A percentile compares a stretch with the other conserved stretches of the same genome.
Evolutionary conservation across 2,797 vertebrate species (phyloP).

Genomic region (Microcaecilia unicolor): DNA sequence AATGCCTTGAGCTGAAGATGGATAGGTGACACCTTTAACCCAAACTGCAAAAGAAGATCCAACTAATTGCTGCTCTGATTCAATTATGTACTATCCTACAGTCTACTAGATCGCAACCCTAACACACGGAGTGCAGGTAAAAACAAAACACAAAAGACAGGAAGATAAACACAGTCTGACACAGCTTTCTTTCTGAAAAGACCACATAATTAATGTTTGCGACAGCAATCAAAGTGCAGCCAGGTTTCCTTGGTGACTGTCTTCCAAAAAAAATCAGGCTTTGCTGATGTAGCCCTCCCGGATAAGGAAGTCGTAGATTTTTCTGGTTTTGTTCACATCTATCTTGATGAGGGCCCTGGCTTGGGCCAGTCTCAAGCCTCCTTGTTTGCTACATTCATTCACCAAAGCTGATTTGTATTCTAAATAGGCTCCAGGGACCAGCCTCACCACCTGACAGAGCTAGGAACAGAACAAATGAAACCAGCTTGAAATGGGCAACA

Average conservation of each 20-base stretch:
- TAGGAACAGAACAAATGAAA: constrained; percentile 50
- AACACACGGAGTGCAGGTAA: too few relatives aligned
- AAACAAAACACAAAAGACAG: too few relatives aligned
- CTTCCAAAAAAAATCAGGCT: constrained; percentile 45
- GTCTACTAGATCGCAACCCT: too few relatives aligned
- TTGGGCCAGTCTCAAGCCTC: constrained; percentile 87
- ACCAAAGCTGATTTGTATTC: constrained; percentile 94
- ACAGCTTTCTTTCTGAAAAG: too few relatives aligned
- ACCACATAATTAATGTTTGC: not conserved
- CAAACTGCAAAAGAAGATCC: too few relatives aligned
- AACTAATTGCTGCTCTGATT: too few relatives aligned
- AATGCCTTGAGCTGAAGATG: too few relatives aligned
- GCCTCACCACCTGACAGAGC: constrained; percentile 93
- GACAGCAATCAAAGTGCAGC: constrained; percentile 1
- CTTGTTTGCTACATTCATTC: constrained; percentile 90
- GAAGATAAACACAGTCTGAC: too few relatives aligned
- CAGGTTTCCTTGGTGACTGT: too few relatives aligned
- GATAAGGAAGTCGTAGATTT: constrained; percentile 97
- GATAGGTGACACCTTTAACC: too few relatives aligned
- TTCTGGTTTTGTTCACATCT: constrained; percentile 96
- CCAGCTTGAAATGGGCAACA: constrained; percentile 21
- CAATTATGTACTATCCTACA: too few relatives aligned
- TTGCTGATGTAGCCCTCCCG: constrained; percentile 94
- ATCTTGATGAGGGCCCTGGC: constrained; percentile 96
- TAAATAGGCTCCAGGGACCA: constrained; percentile 95